Conservation (phyloP, 2,888 invertebrate species). For the Hartigia nigra region DNA sequence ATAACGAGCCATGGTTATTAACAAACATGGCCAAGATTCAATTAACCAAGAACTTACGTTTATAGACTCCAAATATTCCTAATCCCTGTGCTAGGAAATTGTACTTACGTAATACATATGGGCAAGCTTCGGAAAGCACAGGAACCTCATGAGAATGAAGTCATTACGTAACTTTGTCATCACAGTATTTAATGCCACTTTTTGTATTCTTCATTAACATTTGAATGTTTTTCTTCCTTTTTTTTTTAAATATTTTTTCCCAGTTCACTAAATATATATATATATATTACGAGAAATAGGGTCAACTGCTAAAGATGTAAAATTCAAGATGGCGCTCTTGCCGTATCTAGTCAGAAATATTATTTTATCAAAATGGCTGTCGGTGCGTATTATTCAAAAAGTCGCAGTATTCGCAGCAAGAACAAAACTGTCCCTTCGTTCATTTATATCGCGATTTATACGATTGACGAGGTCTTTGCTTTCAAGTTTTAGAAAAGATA, state of each 20-base stretch:
- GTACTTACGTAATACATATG: conserved; percentile 3
- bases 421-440: background rate
- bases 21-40: background rate
- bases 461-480: background rate
- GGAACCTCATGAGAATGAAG: background rate
- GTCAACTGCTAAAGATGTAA: background rate
- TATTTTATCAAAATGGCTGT: background rate
- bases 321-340: background rate
- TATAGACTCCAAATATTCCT: background rate
- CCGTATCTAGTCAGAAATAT: background rate
- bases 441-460: background rate
- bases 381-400: background rate
- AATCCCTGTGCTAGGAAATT: conserved; percentile 8
- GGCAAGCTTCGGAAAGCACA: background rate
- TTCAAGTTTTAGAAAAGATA: background rate
- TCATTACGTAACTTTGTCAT: background rate
- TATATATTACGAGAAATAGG: background rate
- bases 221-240: background rate
- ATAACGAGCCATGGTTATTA: background rate
- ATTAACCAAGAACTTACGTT: background rate
- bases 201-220: background rate
- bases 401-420: background rate
- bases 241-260: background rate
- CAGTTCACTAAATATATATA: background rate
- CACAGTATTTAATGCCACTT: background rate